phyloP scores from a whole-genome alignment of 2,113 vertebrate genomes.

The Chionodraco myersi region DNA sequence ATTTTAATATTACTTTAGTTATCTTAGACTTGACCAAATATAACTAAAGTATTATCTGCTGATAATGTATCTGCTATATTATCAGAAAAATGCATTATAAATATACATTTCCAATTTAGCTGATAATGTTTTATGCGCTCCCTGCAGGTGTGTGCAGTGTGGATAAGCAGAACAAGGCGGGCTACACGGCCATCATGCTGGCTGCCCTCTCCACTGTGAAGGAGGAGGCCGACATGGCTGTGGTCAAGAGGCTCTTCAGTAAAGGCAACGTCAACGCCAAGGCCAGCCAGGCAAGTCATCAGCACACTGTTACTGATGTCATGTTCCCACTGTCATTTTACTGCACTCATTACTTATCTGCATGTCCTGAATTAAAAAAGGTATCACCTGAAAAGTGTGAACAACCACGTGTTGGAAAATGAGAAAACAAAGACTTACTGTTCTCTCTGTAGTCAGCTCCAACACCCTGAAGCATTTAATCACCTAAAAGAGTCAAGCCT shows the following conservation, averaged over 20 bases:
- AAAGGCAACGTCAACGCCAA: conserved; percentile 93
- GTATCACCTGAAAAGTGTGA: too few species aligned
- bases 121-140: not conserved
- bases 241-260: conserved; percentile 90
- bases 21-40: too few species aligned
- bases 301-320: not conserved
- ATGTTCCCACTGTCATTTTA: not conserved
- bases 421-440: conserved; percentile 3
- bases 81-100: too few species aligned
- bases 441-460: not conserved
- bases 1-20: too few species aligned
- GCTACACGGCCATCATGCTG: conserved; percentile 96
- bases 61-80: too few species aligned
- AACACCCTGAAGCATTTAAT: conserved; percentile 5
- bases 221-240: conserved; percentile 87
- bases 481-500: not conserved
- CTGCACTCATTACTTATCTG: not conserved
- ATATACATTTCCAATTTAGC: too few species aligned
- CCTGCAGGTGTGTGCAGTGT: conserved; percentile 88
- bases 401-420: not conserved
- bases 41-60: too few species aligned
- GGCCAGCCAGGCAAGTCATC: conserved; percentile 89
- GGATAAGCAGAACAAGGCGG: conserved; percentile 94
- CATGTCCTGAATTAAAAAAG: not conserved
- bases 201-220: conserved; percentile 90